These are phyloP conservation scores for Lasioglossum zephyrum DNA, from an alignment of 2,888 invertebrate species.

Conservation along the genomic window DNA sequence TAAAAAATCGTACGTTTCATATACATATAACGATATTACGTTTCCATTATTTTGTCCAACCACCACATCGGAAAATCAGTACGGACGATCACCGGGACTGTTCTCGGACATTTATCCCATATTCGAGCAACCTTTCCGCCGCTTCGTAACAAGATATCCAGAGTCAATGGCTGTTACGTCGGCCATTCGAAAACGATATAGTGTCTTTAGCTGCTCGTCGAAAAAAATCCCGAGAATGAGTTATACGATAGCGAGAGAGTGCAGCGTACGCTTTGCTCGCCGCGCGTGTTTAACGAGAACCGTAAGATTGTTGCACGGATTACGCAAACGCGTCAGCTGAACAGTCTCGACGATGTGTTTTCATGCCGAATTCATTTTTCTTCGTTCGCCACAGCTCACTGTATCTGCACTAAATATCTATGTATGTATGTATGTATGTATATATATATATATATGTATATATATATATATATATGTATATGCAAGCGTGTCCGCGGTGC, in stretches of 20 bases:
- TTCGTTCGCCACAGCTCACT: neutral
- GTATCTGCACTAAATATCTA: neutral
- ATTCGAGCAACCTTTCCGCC: neutral
- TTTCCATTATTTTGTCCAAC: neutral
- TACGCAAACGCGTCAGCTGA: slow-evolving; percentile 11
- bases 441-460: neutral
- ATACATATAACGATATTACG: neutral
- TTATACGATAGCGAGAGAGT: neutral
- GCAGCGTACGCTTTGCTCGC: neutral
- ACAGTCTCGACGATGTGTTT: slow-evolving; percentile 10
- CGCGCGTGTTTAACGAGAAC: neutral
- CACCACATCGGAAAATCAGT: neutral
- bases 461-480: neutral
- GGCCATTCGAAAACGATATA: neutral
- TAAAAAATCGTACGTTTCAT: too few relatives aligned
- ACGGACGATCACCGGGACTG: neutral
- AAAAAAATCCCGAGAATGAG: too few relatives aligned
- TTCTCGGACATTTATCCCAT: neutral
- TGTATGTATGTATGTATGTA: too few relatives aligned
- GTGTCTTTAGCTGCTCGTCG: neutral
- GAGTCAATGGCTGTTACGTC: neutral
- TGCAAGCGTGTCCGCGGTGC: slow-evolving; percentile 15
- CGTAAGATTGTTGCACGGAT: slow-evolving; percentile 2
- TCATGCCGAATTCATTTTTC: slow-evolving; percentile 32
- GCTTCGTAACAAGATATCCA: neutral